Evolutionary conservation across 2,113 vertebrate species (phyloP).

Genomic region (Hemichromis elongatus): DNA sequence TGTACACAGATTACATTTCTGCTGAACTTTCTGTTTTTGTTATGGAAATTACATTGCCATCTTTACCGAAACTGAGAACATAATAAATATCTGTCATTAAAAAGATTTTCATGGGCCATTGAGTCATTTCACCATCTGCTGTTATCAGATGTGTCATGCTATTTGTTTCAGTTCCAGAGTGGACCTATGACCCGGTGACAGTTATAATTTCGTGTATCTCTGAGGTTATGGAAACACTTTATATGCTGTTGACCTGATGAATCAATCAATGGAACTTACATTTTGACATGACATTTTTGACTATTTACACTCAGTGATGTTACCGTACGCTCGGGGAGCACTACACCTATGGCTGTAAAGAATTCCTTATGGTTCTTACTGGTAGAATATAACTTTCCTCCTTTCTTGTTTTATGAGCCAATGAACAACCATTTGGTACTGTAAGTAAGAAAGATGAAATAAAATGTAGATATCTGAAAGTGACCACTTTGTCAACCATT

Average conservation of each 20-base stretch:
- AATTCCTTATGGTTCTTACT: neutral
- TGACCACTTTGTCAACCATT: no score
- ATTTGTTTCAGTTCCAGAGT: neutral
- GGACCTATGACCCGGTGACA: neutral
- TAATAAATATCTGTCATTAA: slow-evolving; percentile 5
- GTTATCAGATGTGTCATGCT: neutral
- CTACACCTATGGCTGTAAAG: neutral
- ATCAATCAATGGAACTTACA: neutral
- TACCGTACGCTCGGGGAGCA: neutral
- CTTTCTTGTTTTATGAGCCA: neutral
- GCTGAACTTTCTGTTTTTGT: neutral
- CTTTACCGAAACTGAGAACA: neutral
- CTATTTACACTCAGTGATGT: neutral
- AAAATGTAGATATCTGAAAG: no score
- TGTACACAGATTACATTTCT: neutral
- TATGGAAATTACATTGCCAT: neutral
- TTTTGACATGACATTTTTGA: neutral
- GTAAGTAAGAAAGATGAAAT: neutral
- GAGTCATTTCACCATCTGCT: slow-evolving; percentile 29
- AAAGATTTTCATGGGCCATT: slow-evolving; percentile 12
- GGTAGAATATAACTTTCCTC: neutral
- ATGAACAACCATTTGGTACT: neutral
- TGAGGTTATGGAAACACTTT: neutral
- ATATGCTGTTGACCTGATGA: neutral
- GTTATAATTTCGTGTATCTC: neutral